Evolutionary conservation across 2,113 vertebrate genomes (phyloP).

Genomic region (Pseudorectes ferrugineus): DNA sequence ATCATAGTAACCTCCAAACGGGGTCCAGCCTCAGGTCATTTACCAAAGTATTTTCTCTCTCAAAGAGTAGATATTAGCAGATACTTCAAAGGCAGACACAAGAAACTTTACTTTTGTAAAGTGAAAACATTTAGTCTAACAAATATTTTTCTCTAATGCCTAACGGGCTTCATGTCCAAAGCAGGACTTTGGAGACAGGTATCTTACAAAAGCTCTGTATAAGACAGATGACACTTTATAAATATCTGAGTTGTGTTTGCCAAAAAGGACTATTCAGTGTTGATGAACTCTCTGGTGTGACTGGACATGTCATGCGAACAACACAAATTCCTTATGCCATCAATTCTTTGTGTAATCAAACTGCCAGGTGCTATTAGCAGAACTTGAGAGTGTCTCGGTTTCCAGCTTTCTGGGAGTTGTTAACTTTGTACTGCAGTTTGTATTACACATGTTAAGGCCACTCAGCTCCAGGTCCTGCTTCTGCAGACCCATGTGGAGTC

Average conservation of each 20-base stretch:
- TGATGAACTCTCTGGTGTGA: neutral
- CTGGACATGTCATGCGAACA: neutral
- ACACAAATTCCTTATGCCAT: neutral
- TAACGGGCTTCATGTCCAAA: neutral
- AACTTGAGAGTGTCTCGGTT: neutral
- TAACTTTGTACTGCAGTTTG: neutral
- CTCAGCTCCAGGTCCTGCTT: neutral
- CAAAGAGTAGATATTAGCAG: neutral
- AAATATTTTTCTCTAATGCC: neutral
- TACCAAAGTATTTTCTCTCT: neutral
- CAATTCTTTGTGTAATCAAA: neutral
- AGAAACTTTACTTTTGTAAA: neutral
- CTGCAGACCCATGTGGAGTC: neutral
- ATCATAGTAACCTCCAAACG: neutral
- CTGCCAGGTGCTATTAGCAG: neutral
- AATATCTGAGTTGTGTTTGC: neutral
- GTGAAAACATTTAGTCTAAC: neutral
- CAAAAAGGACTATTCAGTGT: neutral
- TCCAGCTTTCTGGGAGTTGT: neutral
- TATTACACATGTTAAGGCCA: neutral
- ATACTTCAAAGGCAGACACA: neutral
- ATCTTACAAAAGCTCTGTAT: neutral
- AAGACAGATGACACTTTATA: neutral
- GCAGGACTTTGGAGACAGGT: neutral
- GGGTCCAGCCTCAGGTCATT: neutral